Percentiles rank a stretch among this genome's conserved stretches.
Evolutionary conservation across 2,797 vertebrate species (phyloP).

Genomic region (Spheniscus humboldti): DNA sequence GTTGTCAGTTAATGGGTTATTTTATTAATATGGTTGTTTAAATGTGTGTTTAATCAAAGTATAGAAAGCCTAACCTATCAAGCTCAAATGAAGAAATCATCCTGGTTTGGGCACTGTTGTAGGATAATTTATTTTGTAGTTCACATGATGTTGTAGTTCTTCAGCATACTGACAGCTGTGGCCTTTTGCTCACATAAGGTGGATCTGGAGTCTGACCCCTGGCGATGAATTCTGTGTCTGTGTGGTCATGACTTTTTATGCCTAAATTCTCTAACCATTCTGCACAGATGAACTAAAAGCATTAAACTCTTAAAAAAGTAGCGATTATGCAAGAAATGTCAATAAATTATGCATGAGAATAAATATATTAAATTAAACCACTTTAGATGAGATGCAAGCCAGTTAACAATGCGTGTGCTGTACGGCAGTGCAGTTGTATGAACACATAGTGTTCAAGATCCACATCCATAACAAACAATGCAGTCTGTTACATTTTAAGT

Average conservation of each 20-base stretch:
- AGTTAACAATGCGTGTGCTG: not conserved
- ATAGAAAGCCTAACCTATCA: not conserved
- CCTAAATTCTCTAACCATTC: not conserved
- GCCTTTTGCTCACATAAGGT: not conserved
- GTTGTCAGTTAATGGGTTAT: not conserved
- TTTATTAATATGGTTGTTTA: not conserved
- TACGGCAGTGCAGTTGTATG: not conserved
- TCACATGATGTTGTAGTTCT: not conserved
- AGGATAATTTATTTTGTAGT: not conserved
- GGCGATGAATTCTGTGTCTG: not conserved
- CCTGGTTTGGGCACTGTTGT: not conserved
- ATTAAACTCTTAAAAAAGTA: not conserved
- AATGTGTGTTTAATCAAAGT: not conserved
- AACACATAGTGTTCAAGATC: not conserved
- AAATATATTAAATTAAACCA: slow-evolving; percentile 18
- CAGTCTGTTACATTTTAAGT: not conserved
- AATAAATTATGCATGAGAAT: slow-evolving; percentile 39
- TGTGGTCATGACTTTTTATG: not conserved
- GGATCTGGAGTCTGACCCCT: not conserved
- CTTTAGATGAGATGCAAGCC: not conserved
- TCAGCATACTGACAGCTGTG: not conserved
- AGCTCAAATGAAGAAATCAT: not conserved
- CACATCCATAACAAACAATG: slow-evolving; percentile 30
- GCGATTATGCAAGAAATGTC: not conserved
- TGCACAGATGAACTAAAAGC: slow-evolving; percentile 11